Conservation (phyloP, 2,888 invertebrate genomes). For the Lycia hirtaria region DNA sequence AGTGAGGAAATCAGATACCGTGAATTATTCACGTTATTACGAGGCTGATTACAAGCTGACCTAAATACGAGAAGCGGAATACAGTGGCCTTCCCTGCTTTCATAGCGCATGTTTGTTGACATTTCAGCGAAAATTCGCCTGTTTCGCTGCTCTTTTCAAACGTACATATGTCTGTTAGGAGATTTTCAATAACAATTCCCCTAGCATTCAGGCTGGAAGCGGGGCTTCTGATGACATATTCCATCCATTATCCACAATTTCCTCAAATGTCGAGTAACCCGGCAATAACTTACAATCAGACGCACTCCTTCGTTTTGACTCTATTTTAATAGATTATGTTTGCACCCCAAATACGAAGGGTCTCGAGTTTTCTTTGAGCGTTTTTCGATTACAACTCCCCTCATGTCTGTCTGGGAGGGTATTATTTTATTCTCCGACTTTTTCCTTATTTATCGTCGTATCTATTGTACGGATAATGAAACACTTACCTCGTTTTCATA, state of each 20-base stretch:
- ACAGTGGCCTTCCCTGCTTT: constrained; percentile 47
- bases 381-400: constrained; percentile 57
- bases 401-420: constrained; percentile 44
- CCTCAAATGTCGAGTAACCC: constrained; percentile 27
- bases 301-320: constrained; percentile 44
- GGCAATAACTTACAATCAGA: constrained; percentile 43
- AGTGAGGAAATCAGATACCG: constrained; percentile 54
- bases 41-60: constrained; percentile 69
- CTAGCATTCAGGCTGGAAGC: neutral
- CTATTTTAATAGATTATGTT: constrained; percentile 52
- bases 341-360: constrained; percentile 50
- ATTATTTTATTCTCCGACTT: constrained; percentile 48
- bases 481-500: constrained; percentile 29
- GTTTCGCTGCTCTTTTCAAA: constrained; percentile 21
- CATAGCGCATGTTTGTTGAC: constrained; percentile 40
- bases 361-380: constrained; percentile 54
- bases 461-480: constrained; percentile 32
- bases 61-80: constrained; percentile 58
- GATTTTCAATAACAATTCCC: constrained; percentile 4
- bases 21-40: constrained; percentile 68
- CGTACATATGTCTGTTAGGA: constrained; percentile 11
- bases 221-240: constrained; percentile 13
- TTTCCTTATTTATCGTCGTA: constrained; percentile 49
- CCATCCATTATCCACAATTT: constrained; percentile 30
- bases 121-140: constrained; percentile 30